Evolutionary conservation across 2,888 invertebrate genomes (phyloP).

Genomic region (Teleogryllus oceanicus): DNA sequence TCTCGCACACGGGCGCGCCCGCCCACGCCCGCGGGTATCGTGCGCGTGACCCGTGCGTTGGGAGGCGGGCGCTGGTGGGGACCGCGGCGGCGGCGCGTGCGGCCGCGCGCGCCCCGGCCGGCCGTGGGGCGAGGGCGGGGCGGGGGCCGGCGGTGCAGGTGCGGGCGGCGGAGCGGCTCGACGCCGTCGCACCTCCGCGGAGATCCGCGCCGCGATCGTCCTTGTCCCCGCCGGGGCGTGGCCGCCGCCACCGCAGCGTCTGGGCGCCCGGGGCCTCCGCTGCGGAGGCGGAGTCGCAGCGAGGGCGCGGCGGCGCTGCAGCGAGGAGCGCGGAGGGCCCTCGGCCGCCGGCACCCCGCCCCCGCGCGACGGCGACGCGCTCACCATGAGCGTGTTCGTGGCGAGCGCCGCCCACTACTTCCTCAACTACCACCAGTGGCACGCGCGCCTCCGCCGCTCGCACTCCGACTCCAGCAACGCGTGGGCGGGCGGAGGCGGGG

Average conservation of each 20-base stretch:
- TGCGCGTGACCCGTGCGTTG: background rate
- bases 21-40: background rate
- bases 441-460: constrained; percentile 26
- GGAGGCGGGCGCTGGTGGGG: no score
- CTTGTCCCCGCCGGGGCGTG: no score
- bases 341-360: background rate
- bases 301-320: constrained; percentile 20
- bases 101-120: no score
- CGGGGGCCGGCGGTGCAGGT: no score
- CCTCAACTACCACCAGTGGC: constrained; percentile 31
- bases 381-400: constrained; percentile 27
- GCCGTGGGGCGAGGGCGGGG: no score
- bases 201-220: no score
- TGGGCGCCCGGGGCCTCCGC: background rate
- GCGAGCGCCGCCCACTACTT: constrained; percentile 30
- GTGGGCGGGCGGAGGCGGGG: background rate
- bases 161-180: no score
- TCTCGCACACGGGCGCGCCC: no score
- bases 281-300: background rate
- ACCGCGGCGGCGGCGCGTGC: no score
- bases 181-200: no score
- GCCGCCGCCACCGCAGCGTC: no score
- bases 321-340: constrained; percentile 12
- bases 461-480: constrained; percentile 28
- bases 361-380: background rate